Evolutionary conservation across 2,113 vertebrate species (phyloP).

Genomic region (Nycticorax nycticorax): DNA sequence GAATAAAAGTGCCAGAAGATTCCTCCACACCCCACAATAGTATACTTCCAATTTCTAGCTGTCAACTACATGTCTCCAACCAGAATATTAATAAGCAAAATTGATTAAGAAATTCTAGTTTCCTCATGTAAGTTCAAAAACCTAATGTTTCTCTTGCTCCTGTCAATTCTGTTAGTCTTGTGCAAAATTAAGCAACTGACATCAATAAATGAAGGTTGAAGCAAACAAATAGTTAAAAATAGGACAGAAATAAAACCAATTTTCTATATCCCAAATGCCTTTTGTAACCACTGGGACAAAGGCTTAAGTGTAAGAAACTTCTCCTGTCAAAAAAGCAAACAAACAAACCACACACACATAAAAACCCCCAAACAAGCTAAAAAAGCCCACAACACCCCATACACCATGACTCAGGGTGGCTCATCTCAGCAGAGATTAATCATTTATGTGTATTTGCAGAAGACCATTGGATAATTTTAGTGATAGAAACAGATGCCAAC

Average conservation of each 20-base stretch:
- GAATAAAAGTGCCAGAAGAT: not conserved
- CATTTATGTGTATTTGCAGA: not conserved
- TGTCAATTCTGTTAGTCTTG: not conserved
- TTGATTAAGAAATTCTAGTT: not conserved
- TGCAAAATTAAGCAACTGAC: not conserved
- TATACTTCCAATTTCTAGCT: not conserved
- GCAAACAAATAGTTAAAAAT: not conserved
- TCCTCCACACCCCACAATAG: not conserved
- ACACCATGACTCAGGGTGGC: not conserved
- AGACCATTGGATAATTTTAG: not conserved
- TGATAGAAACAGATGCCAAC: not conserved
- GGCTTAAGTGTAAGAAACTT: not conserved
- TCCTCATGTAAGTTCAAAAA: not conserved
- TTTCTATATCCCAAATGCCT: not conserved
- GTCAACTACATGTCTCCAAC: not conserved
- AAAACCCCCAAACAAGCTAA: not conserved
- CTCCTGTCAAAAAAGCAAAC: no score
- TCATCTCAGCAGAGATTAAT: not conserved
- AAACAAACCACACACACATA: no score
- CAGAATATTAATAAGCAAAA: not conserved
- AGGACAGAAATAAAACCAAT: not conserved
- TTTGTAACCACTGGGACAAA: not conserved
- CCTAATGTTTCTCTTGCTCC: not conserved
- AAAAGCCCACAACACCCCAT: accelerated
- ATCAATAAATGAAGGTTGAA: not conserved